A percentile compares a stretch with the other conserved stretches of the same genome.
These are phyloP conservation scores for Apamea sordens DNA, from an alignment of 2,888 invertebrate genomes.

Conservation along the genomic window DNA sequence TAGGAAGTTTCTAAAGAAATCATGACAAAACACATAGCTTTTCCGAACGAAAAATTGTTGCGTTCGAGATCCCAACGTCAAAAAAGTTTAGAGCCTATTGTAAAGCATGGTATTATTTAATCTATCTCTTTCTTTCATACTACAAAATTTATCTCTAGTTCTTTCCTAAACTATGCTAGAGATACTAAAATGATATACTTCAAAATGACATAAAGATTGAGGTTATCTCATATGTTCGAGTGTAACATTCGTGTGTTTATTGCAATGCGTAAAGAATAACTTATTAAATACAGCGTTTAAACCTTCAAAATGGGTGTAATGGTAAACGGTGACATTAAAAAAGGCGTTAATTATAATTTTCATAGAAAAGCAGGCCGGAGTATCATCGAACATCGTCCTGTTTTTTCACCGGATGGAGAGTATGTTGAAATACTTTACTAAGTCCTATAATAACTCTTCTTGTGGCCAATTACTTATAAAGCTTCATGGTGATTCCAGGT, in stretches of 20 bases:
- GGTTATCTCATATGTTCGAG: conserved; percentile 78
- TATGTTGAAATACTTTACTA: conserved; percentile 70
- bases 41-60: conserved; percentile 24
- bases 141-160: background rate
- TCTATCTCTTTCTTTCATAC: background rate
- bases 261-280: conserved; percentile 35
- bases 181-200: background rate
- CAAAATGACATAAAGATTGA: conserved; percentile 61
- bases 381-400: conserved; percentile 85
- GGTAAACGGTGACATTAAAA: conserved; percentile 60
- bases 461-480: conserved; percentile 13
- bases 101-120: background rate
- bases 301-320: conserved; percentile 80
- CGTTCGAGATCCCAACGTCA: conserved; percentile 21
- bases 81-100: background rate
- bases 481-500: conserved; percentile 74
- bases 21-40: background rate
- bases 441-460: background rate
- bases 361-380: conserved; percentile 87
- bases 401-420: conserved; percentile 88
- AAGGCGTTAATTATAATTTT: conserved; percentile 77
- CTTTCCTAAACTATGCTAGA: conserved; percentile 10
- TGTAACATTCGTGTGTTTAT: conserved; percentile 45
- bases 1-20: background rate
- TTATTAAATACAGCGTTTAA: conserved; percentile 19